Conservation (phyloP, 2,113 vertebrate species). For the Barbus barbus region DNA sequence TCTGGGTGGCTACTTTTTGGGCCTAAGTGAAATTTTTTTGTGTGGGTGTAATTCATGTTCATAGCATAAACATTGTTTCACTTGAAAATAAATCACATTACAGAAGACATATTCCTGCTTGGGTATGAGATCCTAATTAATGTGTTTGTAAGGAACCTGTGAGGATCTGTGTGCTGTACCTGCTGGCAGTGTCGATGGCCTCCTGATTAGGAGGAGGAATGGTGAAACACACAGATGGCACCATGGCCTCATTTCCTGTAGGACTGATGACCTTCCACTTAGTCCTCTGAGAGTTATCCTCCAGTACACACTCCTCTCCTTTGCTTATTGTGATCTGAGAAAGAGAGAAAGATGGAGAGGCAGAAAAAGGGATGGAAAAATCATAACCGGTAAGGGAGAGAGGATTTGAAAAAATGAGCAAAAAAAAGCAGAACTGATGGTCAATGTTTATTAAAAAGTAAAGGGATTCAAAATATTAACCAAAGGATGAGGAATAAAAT, state of each 20-base stretch:
- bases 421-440: slow-evolving; percentile 18
- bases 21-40: no score
- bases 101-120: neutral
- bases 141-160: neutral
- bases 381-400: slow-evolving; percentile 7
- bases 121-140: neutral
- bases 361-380: slow-evolving; percentile 13
- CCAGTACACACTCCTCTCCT: slow-evolving; percentile 94
- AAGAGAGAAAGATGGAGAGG: slow-evolving; percentile 23
- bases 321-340: slow-evolving; percentile 89
- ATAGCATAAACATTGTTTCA: neutral
- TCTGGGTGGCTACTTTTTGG: no score
- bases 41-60: no score
- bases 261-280: slow-evolving; percentile 99
- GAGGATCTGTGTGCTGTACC: slow-evolving; percentile 69
- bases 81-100: neutral
- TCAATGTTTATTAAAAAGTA: slow-evolving; percentile 24
- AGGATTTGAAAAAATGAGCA: neutral
- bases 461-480: slow-evolving; percentile 3
- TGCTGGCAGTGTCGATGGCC: slow-evolving; percentile 87
- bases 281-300: slow-evolving; percentile 95
- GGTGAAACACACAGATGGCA: slow-evolving; percentile 95
- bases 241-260: slow-evolving; percentile 96
- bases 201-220: slow-evolving; percentile 92
- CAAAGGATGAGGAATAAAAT: slow-evolving; percentile 44